These are phyloP conservation scores for Merodon equestris DNA, from an alignment of 2,888 invertebrate genomes.

Conservation along the genomic window DNA sequence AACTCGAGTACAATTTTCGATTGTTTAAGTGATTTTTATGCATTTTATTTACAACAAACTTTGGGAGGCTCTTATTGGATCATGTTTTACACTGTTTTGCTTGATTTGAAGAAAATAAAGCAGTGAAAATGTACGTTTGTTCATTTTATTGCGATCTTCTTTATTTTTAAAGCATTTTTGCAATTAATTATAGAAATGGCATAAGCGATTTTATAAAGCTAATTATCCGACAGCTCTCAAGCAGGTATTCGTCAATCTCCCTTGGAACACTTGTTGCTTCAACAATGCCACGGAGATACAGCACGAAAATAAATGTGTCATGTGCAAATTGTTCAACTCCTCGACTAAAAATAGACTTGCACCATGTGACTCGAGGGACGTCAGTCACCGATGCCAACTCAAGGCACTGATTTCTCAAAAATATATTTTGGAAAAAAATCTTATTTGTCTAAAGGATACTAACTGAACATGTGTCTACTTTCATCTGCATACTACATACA, in stretches of 20 bases:
- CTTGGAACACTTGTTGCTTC: conserved; percentile 27
- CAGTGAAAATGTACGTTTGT: no score
- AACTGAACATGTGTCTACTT: conserved; percentile 49
- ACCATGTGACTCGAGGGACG: conserved; percentile 57
- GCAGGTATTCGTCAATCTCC: not conserved
- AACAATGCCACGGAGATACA: not conserved
- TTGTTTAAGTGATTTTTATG: no score
- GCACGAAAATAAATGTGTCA: conserved; percentile 16
- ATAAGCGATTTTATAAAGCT: no score
- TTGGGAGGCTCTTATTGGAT: no score
- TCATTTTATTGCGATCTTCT: no score
- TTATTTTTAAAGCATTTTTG: no score
- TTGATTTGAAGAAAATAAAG: no score
- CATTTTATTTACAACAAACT: no score
- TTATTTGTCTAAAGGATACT: conserved; percentile 13
- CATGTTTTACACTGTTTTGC: no score
- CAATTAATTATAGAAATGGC: no score
- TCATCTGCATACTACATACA: conserved; percentile 29
- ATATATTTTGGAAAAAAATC: conserved; percentile 17
- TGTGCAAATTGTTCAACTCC: conserved; percentile 6
- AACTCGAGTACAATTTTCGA: no score
- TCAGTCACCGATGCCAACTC: conserved; percentile 39
- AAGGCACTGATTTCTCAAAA: conserved; percentile 21
- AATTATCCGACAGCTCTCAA: no score
- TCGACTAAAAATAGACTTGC: conserved; percentile 46